Base-by-base conservation (phyloP, 2,888 invertebrate genomes). In the Rhogogaster chlorosoma region DNA sequence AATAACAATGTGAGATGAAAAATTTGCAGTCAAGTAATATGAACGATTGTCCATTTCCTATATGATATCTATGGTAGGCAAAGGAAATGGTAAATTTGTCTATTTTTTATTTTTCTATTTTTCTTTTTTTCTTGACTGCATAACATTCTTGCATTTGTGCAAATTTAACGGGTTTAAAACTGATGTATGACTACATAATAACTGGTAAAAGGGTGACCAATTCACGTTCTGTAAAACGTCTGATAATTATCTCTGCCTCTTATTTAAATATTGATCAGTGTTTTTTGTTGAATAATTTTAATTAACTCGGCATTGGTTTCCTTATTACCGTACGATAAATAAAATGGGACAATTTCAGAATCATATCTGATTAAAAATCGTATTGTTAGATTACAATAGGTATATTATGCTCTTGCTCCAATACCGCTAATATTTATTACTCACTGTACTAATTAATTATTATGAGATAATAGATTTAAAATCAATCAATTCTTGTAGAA, bases 201-300 rank as follows among this genome's bases (percentile, higher is more conserved):
- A 73, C 67, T 77, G 77, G 77, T 49, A 32, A 77, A 77, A 53
- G 49, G 77, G 77, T 49, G 77, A 77, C 77, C 77, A 77, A 77
- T 77, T 77, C 77, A 77, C 77, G 26, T 49, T 77, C 5, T 49
- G 49, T 53, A 26, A 77, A 77, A 49, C 45, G 49, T 77, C 77
- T 73, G 12, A 53, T 73, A 9, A 53, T 73, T 12, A 38, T 42
- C 22, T 38, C 10, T 38, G 15, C n/a, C n/a, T 32, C 38, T 71
- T 32, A 71, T 22, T 18, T 57, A 7, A 9, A n/a, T 61, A 10
- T 61, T 61, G 26, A 57, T 26, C 2, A 22, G 9, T 61, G 9
- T 61, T 61, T 22, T 2, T 61, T 0, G 4, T 61, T 6, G 1
- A 26, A 61, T 61, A 61, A 3, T 61, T 10, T 61, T 61, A 0